Evolutionary conservation across 2,797 vertebrate species (phyloP).

Genomic region (Pagetopsis macropterus): DNA sequence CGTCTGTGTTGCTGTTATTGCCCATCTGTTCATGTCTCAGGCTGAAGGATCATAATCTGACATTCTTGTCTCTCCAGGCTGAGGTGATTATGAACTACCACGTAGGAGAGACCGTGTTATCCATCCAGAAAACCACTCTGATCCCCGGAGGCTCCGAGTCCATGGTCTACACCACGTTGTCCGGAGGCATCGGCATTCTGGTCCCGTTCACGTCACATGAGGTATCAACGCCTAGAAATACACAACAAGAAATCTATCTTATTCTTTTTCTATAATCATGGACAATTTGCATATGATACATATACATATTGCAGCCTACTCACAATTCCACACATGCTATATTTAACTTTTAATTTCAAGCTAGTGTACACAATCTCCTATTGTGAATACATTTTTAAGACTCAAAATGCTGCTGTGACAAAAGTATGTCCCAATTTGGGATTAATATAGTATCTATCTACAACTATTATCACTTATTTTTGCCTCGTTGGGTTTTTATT

Average conservation of each 20-base stretch:
- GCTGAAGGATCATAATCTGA: neutral
- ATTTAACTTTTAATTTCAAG: no score
- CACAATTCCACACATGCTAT: no score
- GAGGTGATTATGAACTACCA: slow-evolving; percentile 98
- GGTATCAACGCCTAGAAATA: slow-evolving; percentile 72
- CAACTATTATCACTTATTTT: neutral
- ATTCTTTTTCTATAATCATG: neutral
- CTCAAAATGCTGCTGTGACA: no score
- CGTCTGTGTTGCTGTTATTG: no score
- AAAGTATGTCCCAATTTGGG: no score
- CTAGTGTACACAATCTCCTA: no score
- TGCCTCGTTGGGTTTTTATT: neutral
- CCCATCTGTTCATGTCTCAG: no score
- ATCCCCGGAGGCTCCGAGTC: slow-evolving; percentile 98
- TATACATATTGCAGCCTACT: no score
- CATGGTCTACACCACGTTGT: slow-evolving; percentile 96
- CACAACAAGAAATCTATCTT: neutral
- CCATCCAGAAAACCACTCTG: slow-evolving; percentile 96
- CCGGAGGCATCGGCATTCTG: slow-evolving; percentile 95
- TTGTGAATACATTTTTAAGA: no score
- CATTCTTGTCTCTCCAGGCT: slow-evolving; percentile 81
- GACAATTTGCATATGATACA: no score
- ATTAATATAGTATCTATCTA: no score
- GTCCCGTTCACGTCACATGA: slow-evolving; percentile 99
- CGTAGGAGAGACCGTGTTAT: slow-evolving; percentile 94